These are phyloP conservation scores for Synergus umbraculus DNA, from an alignment of 2,888 invertebrate species.

Conservation along the genomic window DNA sequence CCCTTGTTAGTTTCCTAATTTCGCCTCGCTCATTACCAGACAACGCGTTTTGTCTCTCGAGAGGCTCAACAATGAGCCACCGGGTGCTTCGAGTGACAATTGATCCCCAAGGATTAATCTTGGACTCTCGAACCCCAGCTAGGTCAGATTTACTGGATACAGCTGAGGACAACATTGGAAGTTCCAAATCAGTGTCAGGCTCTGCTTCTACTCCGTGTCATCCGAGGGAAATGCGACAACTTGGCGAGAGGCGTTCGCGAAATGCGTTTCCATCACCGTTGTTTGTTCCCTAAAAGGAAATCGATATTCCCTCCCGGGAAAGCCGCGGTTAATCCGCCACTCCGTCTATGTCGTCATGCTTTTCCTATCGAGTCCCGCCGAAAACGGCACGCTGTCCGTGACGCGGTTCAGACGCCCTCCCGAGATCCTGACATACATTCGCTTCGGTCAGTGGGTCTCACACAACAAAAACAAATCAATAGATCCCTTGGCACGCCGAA, in stretches of 20 bases:
- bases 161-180: neutral
- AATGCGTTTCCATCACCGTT: slow-evolving; percentile 44
- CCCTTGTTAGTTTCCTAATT: slow-evolving; percentile 39
- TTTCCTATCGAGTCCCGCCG: slow-evolving; percentile 13
- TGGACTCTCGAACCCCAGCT: neutral
- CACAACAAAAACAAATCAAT: slow-evolving; percentile 69
- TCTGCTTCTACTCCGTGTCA: neutral
- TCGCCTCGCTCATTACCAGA: slow-evolving; percentile 38
- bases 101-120: neutral
- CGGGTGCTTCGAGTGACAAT: slow-evolving; percentile 31
- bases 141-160: slow-evolving; percentile 6
- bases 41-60: slow-evolving; percentile 43
- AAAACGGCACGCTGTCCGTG: slow-evolving; percentile 14
- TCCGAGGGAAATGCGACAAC: neutral
- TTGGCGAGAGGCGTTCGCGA: neutral
- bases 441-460: slow-evolving; percentile 49
- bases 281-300: slow-evolving; percentile 49
- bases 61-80: slow-evolving; percentile 35
- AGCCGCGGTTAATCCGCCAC: slow-evolving; percentile 43
- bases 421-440: slow-evolving; percentile 50
- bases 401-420: slow-evolving; percentile 25
- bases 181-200: neutral
- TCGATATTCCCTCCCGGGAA: slow-evolving; percentile 50
- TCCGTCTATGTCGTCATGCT: slow-evolving; percentile 27
- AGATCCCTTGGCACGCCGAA: slow-evolving; percentile 48